Evolutionary conservation across 2,888 invertebrate species (phyloP), one percentile per base, ranked within the genome.

Genomic region (Globia sparganii): DNA sequence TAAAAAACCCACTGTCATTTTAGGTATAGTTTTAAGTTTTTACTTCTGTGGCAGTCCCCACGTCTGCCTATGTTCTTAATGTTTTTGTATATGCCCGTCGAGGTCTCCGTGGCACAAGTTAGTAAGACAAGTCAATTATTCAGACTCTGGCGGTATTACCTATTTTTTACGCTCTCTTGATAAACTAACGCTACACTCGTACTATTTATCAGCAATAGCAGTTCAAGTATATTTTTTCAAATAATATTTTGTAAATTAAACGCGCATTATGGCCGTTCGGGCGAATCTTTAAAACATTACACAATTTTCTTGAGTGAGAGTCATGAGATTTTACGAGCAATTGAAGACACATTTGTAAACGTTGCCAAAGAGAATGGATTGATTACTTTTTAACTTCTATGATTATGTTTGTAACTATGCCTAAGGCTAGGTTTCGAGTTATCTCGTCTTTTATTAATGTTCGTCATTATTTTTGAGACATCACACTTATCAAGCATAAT

Each of bases 371-470:
- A 94, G 95, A 95, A 95, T 93, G 94, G 95, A 96, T 96, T 96
- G 95, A 96, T 96, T 94, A 94, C 95, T 95, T 96, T 96, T 96
- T 95, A 96, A 96, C 94, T 95, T 95, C 93, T 93, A 93, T 93
- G 94, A 95, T 95, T 94, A 95, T 94, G 93, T 91, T 93, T 89
- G 92, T 91, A 93, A 91, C 91, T 86, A 91, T 88, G 94, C 95
- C 95, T 93, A 85, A 85, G 95, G 95, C 94, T 91, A 90, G 87
- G 88, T 90, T 89, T 80, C 88, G 87, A 89, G 90, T 89, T 91
- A 91, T 92, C 90, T 93, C 91, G 86, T 88, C 90, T 91, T 90
- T 92, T 93, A 94, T 94, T 94, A 93, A 95, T 94, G 92, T 88
- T 88, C 88, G 85, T 91, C 92, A 92, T 95, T 93, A 93, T 92